A percentile compares a stretch with the other conserved stretches of the same genome.
Evolutionary conservation across 2,797 vertebrate genomes (phyloP).

Genomic region (Trachurus trachurus): DNA sequence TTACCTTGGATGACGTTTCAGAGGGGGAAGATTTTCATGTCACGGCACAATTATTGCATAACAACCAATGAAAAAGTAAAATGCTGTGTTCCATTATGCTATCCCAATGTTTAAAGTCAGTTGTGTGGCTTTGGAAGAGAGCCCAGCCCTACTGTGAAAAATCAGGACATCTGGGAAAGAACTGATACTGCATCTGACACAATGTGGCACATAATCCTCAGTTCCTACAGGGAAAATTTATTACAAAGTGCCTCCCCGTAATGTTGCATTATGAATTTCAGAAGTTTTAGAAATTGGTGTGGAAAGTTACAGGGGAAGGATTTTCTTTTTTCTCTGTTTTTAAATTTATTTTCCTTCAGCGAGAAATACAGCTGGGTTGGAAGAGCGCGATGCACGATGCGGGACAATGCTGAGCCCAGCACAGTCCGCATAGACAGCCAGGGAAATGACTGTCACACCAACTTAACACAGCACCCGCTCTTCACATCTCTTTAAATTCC

Average conservation of each 20-base stretch:
- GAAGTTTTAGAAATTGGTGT: slow-evolving; percentile 29
- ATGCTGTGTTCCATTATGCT: neutral
- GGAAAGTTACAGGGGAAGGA: slow-evolving; percentile 32
- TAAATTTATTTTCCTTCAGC: slow-evolving; percentile 10
- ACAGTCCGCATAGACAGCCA: slow-evolving; percentile 49
- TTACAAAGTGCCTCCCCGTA: slow-evolving; percentile 52
- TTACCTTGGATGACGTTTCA: neutral
- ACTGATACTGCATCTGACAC: slow-evolving; percentile 18
- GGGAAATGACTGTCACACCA: slow-evolving; percentile 57
- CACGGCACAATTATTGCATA: neutral
- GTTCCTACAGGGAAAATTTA: slow-evolving; percentile 30
- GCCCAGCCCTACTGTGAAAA: slow-evolving; percentile 3
- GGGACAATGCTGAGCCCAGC: slow-evolving; percentile 54
- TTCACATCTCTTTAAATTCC: slow-evolving; percentile 35
- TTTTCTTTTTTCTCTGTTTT: neutral
- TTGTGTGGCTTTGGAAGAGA: neutral
- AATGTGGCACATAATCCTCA: slow-evolving; percentile 29
- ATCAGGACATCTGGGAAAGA: slow-evolving; percentile 27
- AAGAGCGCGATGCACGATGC: slow-evolving; percentile 3
- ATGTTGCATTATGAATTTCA: slow-evolving; percentile 55
- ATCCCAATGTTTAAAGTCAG: slow-evolving; percentile 2
- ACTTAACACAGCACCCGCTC: slow-evolving; percentile 34
- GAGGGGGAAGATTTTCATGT: neutral
- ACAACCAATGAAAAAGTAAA: neutral
- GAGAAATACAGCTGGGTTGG: neutral